Conservation (phyloP, 2,113 vertebrate genomes). For the Charina bottae region DNA sequence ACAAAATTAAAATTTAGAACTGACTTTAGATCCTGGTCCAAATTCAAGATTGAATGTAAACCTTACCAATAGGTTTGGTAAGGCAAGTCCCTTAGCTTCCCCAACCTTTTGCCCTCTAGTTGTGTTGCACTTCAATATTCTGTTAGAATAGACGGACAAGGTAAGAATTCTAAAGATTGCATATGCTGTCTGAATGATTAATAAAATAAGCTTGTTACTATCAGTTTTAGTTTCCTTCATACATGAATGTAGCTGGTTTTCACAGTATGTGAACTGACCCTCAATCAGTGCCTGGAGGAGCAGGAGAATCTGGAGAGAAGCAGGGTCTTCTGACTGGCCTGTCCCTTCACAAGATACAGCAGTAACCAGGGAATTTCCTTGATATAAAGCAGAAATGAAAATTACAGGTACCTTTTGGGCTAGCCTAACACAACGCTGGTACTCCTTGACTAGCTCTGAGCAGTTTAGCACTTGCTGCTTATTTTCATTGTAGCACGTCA, state of each 20-base stretch:
- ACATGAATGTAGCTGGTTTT: background rate
- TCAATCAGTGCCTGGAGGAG: background rate
- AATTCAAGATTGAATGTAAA: background rate
- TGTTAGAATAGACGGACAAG: background rate
- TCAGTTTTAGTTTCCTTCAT: background rate
- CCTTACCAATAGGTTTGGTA: background rate
- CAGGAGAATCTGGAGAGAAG: background rate
- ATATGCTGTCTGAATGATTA: background rate
- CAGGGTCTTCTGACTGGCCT: background rate
- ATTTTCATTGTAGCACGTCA: conserved; percentile 88
- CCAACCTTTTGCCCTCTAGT: background rate
- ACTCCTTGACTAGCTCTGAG: conserved; percentile 87
- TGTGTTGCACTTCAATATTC: background rate
- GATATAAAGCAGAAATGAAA: conserved; percentile 43
- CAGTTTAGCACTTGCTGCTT: conserved; percentile 85
- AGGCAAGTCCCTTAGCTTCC: background rate
- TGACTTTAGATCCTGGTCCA: background rate
- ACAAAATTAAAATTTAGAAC: background rate
- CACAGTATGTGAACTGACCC: background rate
- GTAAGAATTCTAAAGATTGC: background rate
- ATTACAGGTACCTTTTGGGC: conserved; percentile 83
- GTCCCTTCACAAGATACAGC: conserved; percentile 12
- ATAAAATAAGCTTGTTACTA: background rate
- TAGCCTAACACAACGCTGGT: conserved; percentile 86
- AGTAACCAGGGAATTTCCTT: conserved; percentile 23